A percentile compares a stretch with the other conserved stretches of the same genome.
These are phyloP conservation scores for Entosphenus tridentatus DNA, from an alignment of 2,113 vertebrate species.

Conservation along the genomic window DNA sequence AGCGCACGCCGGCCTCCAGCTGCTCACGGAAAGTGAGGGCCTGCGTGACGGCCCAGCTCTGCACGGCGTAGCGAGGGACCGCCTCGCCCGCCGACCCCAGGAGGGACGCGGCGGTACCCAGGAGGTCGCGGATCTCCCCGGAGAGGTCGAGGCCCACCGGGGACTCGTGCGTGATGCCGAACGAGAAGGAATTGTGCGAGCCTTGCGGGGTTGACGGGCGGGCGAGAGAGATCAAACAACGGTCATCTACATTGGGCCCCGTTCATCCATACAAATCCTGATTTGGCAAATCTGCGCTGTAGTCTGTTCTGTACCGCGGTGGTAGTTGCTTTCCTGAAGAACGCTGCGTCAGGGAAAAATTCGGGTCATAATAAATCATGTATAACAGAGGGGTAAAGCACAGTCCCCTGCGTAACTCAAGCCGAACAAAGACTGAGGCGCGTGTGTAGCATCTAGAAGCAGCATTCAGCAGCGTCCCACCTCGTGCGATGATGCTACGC, in stretches of 20 bases:
- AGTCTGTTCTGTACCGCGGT: too few species aligned
- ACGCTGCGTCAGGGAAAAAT: too few species aligned
- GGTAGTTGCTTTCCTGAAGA: too few species aligned
- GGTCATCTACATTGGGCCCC: background rate
- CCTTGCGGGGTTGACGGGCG: constrained; percentile 14
- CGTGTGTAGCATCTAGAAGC: too few species aligned
- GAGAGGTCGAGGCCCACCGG: constrained; percentile 55
- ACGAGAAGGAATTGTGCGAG: constrained; percentile 64
- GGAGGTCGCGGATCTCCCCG: constrained; percentile 36
- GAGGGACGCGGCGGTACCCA: constrained; percentile 30
- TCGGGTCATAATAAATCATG: too few species aligned
- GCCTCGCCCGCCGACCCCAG: constrained; percentile 12
- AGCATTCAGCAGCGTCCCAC: too few species aligned
- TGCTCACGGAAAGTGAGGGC: constrained; percentile 80
- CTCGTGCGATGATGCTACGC: too few species aligned
- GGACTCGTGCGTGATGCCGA: constrained; percentile 57
- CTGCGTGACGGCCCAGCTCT: constrained; percentile 71
- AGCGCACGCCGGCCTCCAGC: constrained; percentile 74
- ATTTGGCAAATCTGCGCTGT: too few species aligned
- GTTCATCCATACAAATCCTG: background rate
- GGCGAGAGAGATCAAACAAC: constrained; percentile 1
- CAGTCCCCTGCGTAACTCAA: too few species aligned
- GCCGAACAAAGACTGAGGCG: too few species aligned
- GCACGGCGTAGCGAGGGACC: constrained; percentile 37
- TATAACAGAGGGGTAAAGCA: too few species aligned